A percentile compares a stretch with the other conserved stretches of the same genome.
These are phyloP conservation scores for Drosophila ambigua DNA, from an alignment of 1,140 invertebrate genomes.

Conservation along the genomic window DNA sequence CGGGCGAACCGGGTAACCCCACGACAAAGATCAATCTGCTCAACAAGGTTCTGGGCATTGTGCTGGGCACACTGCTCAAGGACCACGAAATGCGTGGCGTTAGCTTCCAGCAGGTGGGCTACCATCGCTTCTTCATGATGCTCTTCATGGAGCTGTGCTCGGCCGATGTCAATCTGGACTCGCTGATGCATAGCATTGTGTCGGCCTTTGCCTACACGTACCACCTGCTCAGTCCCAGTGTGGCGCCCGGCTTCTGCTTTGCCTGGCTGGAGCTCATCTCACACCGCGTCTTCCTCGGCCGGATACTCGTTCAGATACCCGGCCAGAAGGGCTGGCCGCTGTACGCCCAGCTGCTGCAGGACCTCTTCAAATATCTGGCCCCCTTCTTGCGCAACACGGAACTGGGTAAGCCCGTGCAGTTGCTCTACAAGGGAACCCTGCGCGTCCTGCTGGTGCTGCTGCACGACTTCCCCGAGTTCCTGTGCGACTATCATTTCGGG, in stretches of 20 bases:
- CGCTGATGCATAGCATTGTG: conserved; percentile 85
- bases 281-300: conserved; percentile 97
- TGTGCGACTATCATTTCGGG: conserved; percentile 99
- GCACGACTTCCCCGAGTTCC: conserved; percentile 99
- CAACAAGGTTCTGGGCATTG: conserved; percentile 98
- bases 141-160: conserved; percentile 98
- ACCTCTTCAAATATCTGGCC: conserved; percentile 98
- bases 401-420: conserved; percentile 95
- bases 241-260: conserved; percentile 98
- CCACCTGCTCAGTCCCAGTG: conserved; percentile 95
- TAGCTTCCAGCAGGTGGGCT: conserved; percentile 98
- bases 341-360: conserved; percentile 96
- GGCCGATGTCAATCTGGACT: conserved; percentile 93
- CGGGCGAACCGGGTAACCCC: conserved; percentile 93
- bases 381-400: conserved; percentile 99
- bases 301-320: conserved; percentile 95
- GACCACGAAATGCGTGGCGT: conserved; percentile 95
- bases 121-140: conserved; percentile 98
- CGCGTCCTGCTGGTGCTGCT: conserved; percentile 97
- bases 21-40: conserved; percentile 98
- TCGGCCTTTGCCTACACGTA: conserved; percentile 96
- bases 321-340: conserved; percentile 94
- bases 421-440: conserved; percentile 98
- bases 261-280: conserved; percentile 99
- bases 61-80: conserved; percentile 96